Evolutionary conservation across 2,888 invertebrate species (phyloP), one percentile per base, ranked within the genome.

Genomic region (Alviniconcha strummeri): DNA sequence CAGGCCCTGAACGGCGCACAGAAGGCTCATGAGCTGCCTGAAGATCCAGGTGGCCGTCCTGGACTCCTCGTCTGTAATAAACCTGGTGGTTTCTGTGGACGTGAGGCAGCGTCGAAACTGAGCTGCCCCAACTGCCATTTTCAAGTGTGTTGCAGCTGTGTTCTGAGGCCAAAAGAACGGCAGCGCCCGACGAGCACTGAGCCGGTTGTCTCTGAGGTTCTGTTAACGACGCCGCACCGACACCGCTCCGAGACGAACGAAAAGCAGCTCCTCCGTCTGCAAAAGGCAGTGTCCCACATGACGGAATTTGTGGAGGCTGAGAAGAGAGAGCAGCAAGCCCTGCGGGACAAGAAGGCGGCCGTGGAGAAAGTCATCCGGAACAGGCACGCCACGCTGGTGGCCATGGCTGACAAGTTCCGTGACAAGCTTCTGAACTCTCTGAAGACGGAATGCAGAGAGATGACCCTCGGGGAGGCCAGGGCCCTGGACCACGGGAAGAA

Each of bases 91-190:
- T 36, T 36, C 36, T 36, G 36, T 36, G 36, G 36, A 36, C 0
- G 0, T 36, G 13, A 60, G 60, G 9, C 13, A 4, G 81, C 57
- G 4, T 52, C 74, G 19, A 74, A 81, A 13, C 36, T 81, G 19
- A 74, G 36, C 81, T 81, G 81, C 36, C 5, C 1, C 7, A 74
- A 81, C 57, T 81, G 81, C 55, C n/a, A 55, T 13, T 6, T 19
- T 0, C 71, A 19, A 7, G 36, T 80, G 7, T 80, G 80, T 36
- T 3, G 64, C 15, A 80, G 71, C 55, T 80, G 80, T 19, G 11
- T 15, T 15, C 56, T 80, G 71, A 71, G 19, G n/a, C 6, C 80
- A 80, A 71, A n/a, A 64, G 56, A 0, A 8, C 5, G 56, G 71
- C 80, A 54, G 8, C 19, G 71, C 55, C 55, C 60, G 13, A 13